Evolutionary conservation across 2,113 vertebrate species (phyloP).

Genomic region (Terrapene triunguis): DNA sequence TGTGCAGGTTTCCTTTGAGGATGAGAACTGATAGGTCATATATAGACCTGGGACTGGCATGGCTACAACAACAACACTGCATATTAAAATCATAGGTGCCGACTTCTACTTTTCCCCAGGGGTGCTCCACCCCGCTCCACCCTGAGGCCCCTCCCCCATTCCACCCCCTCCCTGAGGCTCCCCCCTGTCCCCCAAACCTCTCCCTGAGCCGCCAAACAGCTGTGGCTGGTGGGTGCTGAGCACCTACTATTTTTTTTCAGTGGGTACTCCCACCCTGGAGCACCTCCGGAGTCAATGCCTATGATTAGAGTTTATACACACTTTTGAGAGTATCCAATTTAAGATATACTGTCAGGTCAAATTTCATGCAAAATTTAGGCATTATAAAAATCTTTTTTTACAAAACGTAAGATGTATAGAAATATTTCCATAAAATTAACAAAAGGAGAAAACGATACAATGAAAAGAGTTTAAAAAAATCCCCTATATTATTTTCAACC

Average conservation of each 20-base stretch:
- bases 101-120: too few relatives aligned
- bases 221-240: too few relatives aligned
- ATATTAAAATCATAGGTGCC: not conserved
- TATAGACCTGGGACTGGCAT: not conserved
- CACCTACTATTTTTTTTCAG: too few relatives aligned
- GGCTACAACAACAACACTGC: not conserved
- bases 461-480: not conserved
- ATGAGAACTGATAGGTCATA: not conserved
- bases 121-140: too few relatives aligned
- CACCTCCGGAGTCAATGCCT: too few relatives aligned
- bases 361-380: not conserved
- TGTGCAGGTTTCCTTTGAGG: not conserved
- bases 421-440: constrained; percentile 35
- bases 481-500: not conserved
- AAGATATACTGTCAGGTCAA: constrained; percentile 15
- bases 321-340: not conserved
- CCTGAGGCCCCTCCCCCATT: too few relatives aligned
- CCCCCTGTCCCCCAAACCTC: too few relatives aligned
- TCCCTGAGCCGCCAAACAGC: too few relatives aligned
- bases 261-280: too few relatives aligned
- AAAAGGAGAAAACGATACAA: not conserved
- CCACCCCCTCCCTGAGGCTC: too few relatives aligned
- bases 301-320: not conserved
- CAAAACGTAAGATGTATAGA: not conserved
- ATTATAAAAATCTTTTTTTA: not conserved